Base-by-base conservation (phyloP, 1,140 invertebrate genomes). In the Melitaea cinxia region DNA sequence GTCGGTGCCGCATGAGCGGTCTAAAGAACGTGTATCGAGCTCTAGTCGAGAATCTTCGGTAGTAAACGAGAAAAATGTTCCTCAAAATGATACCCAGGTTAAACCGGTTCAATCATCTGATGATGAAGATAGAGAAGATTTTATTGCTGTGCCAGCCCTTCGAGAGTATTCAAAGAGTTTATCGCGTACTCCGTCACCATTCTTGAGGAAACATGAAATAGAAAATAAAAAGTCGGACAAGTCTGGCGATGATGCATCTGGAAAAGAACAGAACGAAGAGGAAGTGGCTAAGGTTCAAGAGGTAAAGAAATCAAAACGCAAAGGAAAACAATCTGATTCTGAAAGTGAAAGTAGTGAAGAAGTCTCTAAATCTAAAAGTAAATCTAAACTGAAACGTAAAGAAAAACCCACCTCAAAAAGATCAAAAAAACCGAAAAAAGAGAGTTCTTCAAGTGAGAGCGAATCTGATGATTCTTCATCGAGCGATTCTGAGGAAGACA, bases 101-200 rank as follows among this genome's bases (percentile, higher is more conserved):
- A 89, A 91, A 72, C 65, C 73, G 14, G 33, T 73, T 30, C 82
- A 85, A 35, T 79, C 80, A 12, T 91, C 92, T 50, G 92, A 93
- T 47, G 90, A 92, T 12, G 87, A 89, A 54, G 77, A 86, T 50
- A 72, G 78, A 75, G 78, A 89, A 59, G 77, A 92, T 63, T 88
- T 88, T 47, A 78, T 88, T 63, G 63, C 76, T 6, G 81, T 90
- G 53, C 87, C 89, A 1, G 68, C 60, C 4, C 62, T 82, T 26
- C 77, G 87, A 35, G 82, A 92, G 56, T 95, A 93, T 78, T 94
- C 94, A 17, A 93, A 92, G 84, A 96, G 95, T 75, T 89, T 96
- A 15, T 96, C 95, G 6, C 93, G 95, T 64, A 96, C 95, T 0
- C 95, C 95, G 17, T 96, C 95, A 17, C 95, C 95, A 47, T 96